Evolutionary conservation across 2,888 invertebrate species (phyloP), one percentile per base, ranked within the genome.

Genomic region (Tuberolachnus salignus): DNA sequence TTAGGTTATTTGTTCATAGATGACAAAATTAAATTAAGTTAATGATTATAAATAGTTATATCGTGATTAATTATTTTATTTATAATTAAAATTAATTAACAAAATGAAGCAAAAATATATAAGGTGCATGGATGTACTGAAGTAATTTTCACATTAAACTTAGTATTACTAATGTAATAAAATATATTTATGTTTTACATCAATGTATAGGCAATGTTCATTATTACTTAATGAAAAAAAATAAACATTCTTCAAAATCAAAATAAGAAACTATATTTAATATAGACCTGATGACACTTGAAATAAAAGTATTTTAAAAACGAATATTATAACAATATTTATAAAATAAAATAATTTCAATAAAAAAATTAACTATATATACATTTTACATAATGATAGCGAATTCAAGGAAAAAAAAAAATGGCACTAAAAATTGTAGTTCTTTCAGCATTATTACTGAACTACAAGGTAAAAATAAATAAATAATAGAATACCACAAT

Each of bases 371-470:
- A 53, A 53, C 14, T n/a, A 53, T 42, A 63, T 51, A 64, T 53
- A 64, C 1, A 44, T 74, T 55, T 55, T 26, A n/a, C n/a, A 55
- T 44, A 51, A 49, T 14, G n/a, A 75, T 21, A 75, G 23, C 1
- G 10, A 19, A 55, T 46, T 66, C n/a, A 75, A 75, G 55, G 55
- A 64, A 42, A 34, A 34, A 34, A 34, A 64, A 21, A 55, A 66
- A 75, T 75, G 74, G 74, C 74, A 75, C 74, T 55, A 66, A 23
- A 55, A 75, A 55, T 46, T 73, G 42, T 73, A 66, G 44, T 34
- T 44, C 23, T 44, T 55, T 74, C 74, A 74, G 64, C 53, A 55
- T 46, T 66, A 42, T 46, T 46, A 55, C 64, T 57, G 74, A 75
- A 66, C 23, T 46, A 55, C 16, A 42, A 71, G 42, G 34, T 63